Evolutionary conservation across 2,113 vertebrate genomes (phyloP).

Genomic region (Embiotoca jacksoni): DNA sequence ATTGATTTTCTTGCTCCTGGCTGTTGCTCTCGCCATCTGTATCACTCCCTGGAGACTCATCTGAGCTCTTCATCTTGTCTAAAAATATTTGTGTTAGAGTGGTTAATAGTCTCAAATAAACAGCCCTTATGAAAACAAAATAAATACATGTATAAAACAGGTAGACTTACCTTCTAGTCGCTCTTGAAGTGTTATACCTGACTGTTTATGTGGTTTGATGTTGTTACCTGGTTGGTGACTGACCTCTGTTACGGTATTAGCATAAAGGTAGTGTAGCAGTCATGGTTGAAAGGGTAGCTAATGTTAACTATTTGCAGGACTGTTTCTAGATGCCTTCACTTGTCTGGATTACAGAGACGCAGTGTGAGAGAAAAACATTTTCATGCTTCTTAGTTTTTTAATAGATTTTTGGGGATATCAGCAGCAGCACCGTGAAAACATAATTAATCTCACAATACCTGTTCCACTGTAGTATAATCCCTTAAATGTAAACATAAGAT

Average conservation of each 20-base stretch:
- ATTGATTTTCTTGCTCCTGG: conserved; percentile 46
- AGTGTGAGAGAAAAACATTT: neutral
- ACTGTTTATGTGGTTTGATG: neutral
- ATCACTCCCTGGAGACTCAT: conserved; percentile 32
- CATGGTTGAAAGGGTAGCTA: conserved; percentile 54
- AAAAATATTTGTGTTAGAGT: conserved; percentile 19
- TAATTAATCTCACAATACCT: neutral
- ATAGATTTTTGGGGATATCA: conserved; percentile 12
- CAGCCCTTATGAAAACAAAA: neutral
- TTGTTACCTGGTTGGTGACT: conserved; percentile 2
- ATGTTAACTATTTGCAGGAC: conserved; percentile 73
- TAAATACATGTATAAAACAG: neutral
- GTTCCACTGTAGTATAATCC: neutral
- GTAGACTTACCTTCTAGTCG: conserved; percentile 57
- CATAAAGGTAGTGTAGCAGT: conserved; percentile 53
- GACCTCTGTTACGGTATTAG: conserved; percentile 52
- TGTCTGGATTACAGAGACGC: conserved; percentile 29
- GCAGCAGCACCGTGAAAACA: neutral
- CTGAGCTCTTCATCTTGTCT: conserved; percentile 52
- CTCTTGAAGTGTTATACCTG: neutral
- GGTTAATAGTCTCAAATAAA: conserved; percentile 3
- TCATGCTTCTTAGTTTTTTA: conserved; percentile 9
- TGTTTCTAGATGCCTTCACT: conserved; percentile 62
- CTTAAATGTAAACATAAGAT: neutral
- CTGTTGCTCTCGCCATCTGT: neutral